Evolutionary conservation across 2,888 invertebrate species (phyloP), one percentile per base, ranked within the genome.

Genomic region (Catocala sponsa): DNA sequence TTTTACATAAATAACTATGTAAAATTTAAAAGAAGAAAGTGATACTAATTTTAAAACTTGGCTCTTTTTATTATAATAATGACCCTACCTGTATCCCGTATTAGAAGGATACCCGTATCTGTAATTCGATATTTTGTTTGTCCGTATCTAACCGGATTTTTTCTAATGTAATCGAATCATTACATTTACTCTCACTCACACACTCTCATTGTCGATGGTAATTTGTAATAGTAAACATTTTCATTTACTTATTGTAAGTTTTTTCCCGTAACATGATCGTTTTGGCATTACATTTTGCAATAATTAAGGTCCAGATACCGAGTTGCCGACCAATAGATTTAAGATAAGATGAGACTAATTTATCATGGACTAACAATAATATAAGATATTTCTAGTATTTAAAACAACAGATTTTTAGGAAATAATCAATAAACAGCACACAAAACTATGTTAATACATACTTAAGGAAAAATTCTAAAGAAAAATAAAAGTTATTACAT

Each of bases 141-240:
- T 70, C 75, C 66, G 67, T 75, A 63, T 72, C 70, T 74, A 69
- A 72, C 78, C 80, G 72, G 79, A 76, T 74, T 65, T 81, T 86
- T 83, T 68, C 44, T 70, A 76, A 66, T 77, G 86, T 79, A 86
- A 88, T 86, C 69, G 83, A 86, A 89, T 84, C 75, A 79, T 82
- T 79, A 76, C 71, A 82, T 82, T 83, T 75, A 78, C 68, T 63
- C 63, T 74, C 70, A 25, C 25, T 25, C 25, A 25, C 25, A 25
- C 25, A 25, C 25, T 25, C 25, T 25, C 59, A 84, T 92, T 91
- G 88, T 92, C 73, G 66, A 50, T 80, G 76, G 90, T 93, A 94
- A 94, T 94, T 94, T 83, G 88, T 84, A 87, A 92, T 84, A 88
- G 92, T 93, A 93, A 94, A 94, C 89, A 94, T 91, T 91, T 87